These are phyloP conservation scores for Eretmodus cyanostictus DNA, from an alignment of 2,113 vertebrate genomes.

Conservation along the genomic window DNA sequence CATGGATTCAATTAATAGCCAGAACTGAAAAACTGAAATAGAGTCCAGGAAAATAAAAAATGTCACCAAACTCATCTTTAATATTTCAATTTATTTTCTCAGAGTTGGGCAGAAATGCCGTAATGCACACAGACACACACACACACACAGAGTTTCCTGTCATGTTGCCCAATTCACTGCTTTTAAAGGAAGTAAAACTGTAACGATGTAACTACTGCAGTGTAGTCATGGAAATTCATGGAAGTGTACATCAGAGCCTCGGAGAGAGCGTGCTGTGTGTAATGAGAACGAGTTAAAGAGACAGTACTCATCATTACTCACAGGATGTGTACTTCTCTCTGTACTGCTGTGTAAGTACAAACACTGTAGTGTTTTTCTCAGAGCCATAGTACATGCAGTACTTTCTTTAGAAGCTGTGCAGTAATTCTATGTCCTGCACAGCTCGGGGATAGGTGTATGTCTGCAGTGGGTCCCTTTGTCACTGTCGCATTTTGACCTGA, in stretches of 20 bases:
- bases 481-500: conserved; percentile 27
- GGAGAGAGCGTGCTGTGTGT: background rate
- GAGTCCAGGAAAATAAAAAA: background rate
- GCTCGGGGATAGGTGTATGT: background rate
- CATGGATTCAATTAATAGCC: background rate
- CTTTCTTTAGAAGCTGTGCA: background rate
- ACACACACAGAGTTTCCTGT: background rate
- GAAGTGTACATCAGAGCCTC: background rate
- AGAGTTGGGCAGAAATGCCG: accelerated
- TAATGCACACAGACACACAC: accelerated
- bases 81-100: background rate
- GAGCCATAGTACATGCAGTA: background rate
- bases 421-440: background rate
- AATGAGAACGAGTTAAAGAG: background rate
- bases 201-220: background rate
- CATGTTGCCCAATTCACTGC: background rate
- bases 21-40: background rate
- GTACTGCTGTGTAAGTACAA: background rate
- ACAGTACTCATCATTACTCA: conserved; percentile 18
- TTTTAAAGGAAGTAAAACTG: background rate
- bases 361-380: background rate
- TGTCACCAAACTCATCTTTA: background rate
- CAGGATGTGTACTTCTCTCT: background rate
- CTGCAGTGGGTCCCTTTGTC: background rate
- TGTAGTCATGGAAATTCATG: background rate